Conservation (phyloP, 1,140 invertebrate species). For the Camponotus vicinus region DNA sequence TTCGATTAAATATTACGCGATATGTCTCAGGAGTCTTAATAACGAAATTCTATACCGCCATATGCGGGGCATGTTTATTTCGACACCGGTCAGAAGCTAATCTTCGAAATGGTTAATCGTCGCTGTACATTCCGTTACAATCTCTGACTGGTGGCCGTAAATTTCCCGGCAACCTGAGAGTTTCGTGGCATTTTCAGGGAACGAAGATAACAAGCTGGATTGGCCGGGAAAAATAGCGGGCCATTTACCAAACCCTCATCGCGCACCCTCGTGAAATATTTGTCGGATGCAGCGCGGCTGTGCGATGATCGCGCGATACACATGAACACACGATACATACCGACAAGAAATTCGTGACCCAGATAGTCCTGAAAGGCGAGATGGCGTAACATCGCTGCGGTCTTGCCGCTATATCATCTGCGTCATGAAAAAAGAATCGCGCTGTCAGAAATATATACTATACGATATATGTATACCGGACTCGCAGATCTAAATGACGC, state of each 20-base stretch:
- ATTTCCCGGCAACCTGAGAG: conserved; percentile 45
- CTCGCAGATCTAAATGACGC: neutral
- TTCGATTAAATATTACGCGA: neutral
- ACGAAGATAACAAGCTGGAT: conserved; percentile 57
- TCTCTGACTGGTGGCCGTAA: conserved; percentile 32
- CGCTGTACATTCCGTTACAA: conserved; percentile 21
- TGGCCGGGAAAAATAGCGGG: conserved; percentile 42
- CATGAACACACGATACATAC: conserved; percentile 18
- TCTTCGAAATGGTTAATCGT: conserved; percentile 43
- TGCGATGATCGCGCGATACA: conserved; percentile 12
- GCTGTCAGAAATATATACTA: neutral
- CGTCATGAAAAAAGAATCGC: conserved; percentile 20
- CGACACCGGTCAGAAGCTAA: conserved; percentile 40
- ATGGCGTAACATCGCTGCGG: conserved; percentile 28
- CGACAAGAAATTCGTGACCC: conserved; percentile 55
- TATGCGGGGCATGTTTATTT: conserved; percentile 21
- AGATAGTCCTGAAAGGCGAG: conserved; percentile 46
- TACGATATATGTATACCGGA: neutral
- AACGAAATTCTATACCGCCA: neutral
- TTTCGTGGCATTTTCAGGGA: conserved; percentile 29
- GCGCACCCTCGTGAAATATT: conserved; percentile 48
- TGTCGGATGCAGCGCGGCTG: conserved; percentile 2
- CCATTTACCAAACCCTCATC: conserved; percentile 46
- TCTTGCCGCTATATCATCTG: conserved; percentile 13
- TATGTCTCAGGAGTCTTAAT: neutral